phyloP scores from a whole-genome alignment of 2,113 vertebrate species.

The Hoplias malabaricus region DNA sequence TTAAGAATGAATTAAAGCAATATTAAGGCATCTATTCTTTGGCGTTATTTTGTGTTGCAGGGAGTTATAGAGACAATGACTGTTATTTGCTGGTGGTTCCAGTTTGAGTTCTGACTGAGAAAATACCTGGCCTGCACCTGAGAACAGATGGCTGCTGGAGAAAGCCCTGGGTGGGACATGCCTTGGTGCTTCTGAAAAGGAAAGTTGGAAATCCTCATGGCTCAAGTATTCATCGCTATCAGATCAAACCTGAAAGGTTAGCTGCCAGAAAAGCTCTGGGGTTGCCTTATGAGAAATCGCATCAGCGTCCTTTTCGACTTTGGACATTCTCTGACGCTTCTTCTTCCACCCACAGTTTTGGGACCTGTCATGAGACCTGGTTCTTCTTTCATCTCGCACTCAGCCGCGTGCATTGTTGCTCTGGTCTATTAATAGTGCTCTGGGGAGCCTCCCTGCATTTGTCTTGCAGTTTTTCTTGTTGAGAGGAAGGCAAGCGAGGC shows the following conservation, averaged over 20 bases:
- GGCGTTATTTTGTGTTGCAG: no score
- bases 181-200: slow-evolving; percentile 27
- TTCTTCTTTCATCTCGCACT: slow-evolving; percentile 62
- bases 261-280: background rate
- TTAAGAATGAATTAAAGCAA: no score
- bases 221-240: slow-evolving; percentile 11
- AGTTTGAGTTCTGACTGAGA: slow-evolving; percentile 1
- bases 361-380: background rate
- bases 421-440: slow-evolving; percentile 65
- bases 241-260: slow-evolving; percentile 25
- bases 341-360: background rate
- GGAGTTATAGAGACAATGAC: no score
- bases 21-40: no score
- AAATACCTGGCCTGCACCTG: slow-evolving; percentile 38
- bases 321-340: no score
- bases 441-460: slow-evolving; percentile 69
- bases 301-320: background rate
- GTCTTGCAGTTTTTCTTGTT: slow-evolving; percentile 54
- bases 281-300: slow-evolving; percentile 1
- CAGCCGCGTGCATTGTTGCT: slow-evolving; percentile 62
- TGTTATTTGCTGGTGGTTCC: background rate
- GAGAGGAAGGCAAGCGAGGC: slow-evolving; percentile 57
- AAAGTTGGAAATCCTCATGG: slow-evolving; percentile 13
- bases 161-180: slow-evolving; percentile 36
- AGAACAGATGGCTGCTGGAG: slow-evolving; percentile 5